Conservation (phyloP, 64 coral and sea anemone genomes). For the Pocillopora damicornis region DNA sequence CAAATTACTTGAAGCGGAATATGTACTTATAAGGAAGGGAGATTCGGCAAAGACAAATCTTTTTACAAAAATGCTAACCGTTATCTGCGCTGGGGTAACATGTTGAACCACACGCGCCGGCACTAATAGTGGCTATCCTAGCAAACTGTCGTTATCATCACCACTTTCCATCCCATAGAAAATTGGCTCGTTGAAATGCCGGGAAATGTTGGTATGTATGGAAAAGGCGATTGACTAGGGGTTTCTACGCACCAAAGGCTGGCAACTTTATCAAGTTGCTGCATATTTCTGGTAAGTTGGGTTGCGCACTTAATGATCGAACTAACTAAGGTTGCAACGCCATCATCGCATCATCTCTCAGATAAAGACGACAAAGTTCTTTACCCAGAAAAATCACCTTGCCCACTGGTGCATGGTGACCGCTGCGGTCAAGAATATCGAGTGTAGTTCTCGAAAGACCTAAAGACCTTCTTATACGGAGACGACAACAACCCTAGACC, state of each 20-base stretch:
- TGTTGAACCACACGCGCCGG: too few relatives aligned
- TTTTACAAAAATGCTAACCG: too few relatives aligned
- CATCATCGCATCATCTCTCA: neutral
- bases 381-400: neutral
- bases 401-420: neutral
- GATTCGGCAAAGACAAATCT: too few relatives aligned
- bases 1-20: too few relatives aligned
- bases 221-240: too few relatives aligned
- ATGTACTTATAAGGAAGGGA: too few relatives aligned
- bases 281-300: neutral
- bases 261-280: neutral
- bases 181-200: too few relatives aligned
- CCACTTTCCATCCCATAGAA: too few relatives aligned
- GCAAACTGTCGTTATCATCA: too few relatives aligned
- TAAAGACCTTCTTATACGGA: neutral
- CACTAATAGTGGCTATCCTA: too few relatives aligned
- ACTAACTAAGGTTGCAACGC: neutral
- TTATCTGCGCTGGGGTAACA: too few relatives aligned
- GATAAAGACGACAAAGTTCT: neutral
- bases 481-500: neutral
- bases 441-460: neutral
- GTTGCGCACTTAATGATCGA: neutral
- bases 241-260: neutral
- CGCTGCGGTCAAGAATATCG: neutral
- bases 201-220: too few relatives aligned